These are phyloP conservation scores for Drosophila sproati DNA, from an alignment of 1,140 invertebrate species.

Conservation along the genomic window DNA sequence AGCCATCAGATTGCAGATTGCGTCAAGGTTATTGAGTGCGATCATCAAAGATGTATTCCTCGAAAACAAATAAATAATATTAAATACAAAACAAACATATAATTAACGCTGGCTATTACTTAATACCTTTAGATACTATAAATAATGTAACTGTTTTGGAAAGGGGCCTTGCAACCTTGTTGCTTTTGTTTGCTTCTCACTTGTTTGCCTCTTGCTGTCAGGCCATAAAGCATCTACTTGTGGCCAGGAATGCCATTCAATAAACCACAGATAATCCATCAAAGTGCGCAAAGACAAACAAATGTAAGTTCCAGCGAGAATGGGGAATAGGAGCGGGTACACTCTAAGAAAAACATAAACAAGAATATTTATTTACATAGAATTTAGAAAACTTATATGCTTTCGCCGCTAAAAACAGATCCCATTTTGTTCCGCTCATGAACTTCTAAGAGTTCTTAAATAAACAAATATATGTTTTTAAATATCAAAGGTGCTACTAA, in stretches of 20 bases:
- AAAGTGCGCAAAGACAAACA: conserved; percentile 56
- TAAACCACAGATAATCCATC: conserved; percentile 64
- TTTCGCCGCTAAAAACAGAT: too few relatives aligned
- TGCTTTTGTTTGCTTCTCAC: conserved; percentile 1
- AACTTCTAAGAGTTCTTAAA: too few relatives aligned
- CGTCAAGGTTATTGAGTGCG: conserved; percentile 20
- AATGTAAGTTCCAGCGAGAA: not conserved
- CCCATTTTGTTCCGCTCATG: too few relatives aligned
- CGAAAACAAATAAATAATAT: conserved; percentile 1
- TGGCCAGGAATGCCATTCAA: conserved; percentile 26
- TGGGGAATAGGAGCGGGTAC: not conserved
- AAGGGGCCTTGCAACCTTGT: conserved; percentile 15
- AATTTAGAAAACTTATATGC: too few relatives aligned
- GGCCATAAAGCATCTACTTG: conserved; percentile 33
- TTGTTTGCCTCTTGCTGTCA: conserved; percentile 25
- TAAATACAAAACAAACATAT: not conserved
- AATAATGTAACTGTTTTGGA: too few relatives aligned
- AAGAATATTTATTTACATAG: too few relatives aligned
- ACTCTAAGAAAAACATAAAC: not conserved
- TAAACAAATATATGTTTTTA: too few relatives aligned
- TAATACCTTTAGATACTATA: not conserved
- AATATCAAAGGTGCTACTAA: too few relatives aligned
- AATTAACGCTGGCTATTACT: not conserved
- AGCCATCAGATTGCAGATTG: conserved; percentile 5
- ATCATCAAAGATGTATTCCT: not conserved